Conservation (phyloP, 2,113 vertebrate species). For the Bubalus kerabau region DNA sequence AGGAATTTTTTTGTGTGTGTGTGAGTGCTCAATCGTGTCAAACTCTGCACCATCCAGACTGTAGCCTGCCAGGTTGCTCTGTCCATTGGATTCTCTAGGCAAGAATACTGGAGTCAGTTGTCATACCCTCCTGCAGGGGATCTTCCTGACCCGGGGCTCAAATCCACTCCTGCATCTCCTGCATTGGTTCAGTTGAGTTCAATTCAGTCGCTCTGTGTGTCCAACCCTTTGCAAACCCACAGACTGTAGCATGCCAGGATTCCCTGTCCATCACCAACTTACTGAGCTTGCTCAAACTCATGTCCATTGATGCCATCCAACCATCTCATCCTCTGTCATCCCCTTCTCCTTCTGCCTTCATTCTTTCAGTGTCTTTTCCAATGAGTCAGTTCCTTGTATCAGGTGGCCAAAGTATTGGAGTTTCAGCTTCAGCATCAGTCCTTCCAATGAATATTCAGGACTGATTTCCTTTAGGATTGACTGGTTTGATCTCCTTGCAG, state of each 20-base stretch:
- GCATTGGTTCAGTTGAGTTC: not conserved
- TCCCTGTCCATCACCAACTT: not conserved
- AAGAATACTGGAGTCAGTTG: not conserved
- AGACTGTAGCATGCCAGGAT: not conserved
- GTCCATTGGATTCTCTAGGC: not conserved
- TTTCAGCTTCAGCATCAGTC: not conserved
- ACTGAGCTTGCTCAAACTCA: not conserved
- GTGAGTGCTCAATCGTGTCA: not conserved
- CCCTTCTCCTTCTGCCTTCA: not conserved
- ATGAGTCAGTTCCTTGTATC: not conserved
- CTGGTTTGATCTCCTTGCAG: not conserved
- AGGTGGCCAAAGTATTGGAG: not conserved
- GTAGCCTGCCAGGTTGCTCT: not conserved
- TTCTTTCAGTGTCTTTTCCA: not conserved
- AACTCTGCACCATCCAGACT: not conserved
- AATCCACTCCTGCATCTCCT: not conserved
- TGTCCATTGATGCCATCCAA: not conserved
- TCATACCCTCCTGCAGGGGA: not conserved
- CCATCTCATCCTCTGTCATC: not conserved
- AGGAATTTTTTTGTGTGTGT: not conserved
- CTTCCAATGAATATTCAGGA: not conserved
- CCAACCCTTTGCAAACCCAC: fast-evolving
- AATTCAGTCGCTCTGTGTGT: not conserved
- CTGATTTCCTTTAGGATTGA: not conserved
- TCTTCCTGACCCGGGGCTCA: not conserved